phyloP scores from a whole-genome alignment of 2,113 vertebrate species.

The Myanophis thanlyinensis region DNA sequence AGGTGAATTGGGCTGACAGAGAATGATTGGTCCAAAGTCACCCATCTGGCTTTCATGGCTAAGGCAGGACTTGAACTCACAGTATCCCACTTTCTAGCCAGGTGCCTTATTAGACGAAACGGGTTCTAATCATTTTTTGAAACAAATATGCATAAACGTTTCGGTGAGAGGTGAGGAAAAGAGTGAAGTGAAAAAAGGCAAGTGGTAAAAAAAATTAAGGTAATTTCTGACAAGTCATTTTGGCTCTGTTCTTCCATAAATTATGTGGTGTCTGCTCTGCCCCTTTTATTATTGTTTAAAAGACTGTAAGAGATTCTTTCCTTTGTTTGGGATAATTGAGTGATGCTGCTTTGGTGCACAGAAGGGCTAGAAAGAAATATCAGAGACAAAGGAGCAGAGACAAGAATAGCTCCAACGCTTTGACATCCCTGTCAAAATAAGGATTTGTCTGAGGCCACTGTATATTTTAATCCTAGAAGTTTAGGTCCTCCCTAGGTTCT shows the following conservation, averaged over 20 bases:
- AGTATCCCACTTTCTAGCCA: neutral
- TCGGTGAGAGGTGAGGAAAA: neutral
- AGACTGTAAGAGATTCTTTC: neutral
- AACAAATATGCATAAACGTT: neutral
- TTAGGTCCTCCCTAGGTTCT: constrained; percentile 16
- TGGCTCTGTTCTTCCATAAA: neutral
- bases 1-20: neutral
- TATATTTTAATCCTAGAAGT: constrained; percentile 40
- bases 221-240: neutral
- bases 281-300: neutral
- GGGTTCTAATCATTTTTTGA: no score
- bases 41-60: neutral
- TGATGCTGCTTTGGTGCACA: neutral
- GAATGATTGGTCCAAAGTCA: neutral
- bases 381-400: neutral
- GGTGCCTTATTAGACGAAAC: neutral
- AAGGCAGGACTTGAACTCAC: neutral
- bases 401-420: constrained; percentile 32
- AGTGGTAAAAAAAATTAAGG: neutral
- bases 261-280: neutral
- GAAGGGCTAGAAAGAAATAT: neutral
- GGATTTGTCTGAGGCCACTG: constrained; percentile 21
- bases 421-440: constrained; percentile 42
- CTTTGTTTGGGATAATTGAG: neutral
- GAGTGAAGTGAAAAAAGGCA: neutral